Base-by-base conservation (phyloP, 2,113 vertebrate genomes). In the Dendropsophus ebraccatus region DNA sequence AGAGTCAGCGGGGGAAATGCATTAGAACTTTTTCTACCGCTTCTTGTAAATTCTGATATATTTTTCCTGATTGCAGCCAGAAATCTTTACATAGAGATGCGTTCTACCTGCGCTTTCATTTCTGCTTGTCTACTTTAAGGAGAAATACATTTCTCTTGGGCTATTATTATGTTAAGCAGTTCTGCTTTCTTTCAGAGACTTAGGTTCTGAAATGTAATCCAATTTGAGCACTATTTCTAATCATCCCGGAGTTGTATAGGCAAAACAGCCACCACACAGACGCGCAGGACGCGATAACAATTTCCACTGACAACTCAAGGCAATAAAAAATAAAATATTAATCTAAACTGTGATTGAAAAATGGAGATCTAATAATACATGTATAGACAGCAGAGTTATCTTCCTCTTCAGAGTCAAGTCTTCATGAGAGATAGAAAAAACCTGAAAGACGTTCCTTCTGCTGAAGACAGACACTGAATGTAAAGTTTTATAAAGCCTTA, bases 101-200 rank as follows among this genome's bases (percentile, higher is more conserved):
- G 11, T n/a, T 17, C 28, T 78, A 78, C 50, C 75, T 54, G 14
- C 37, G 5, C 56, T 80, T 17, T 80, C 56, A 28, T 65, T 77
- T 65, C 56, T 81, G n/a, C 6, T 62, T 58, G 30, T 37, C 21
- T 79, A n/a, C 78, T 37, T 16, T 62, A 41, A 47, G 78, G 41
- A 41, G 56, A 81, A 81, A 81, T 47, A 28, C n/a, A 58, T 65
- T 81, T 47, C 58, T 81, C 37, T 28, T 37, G 56, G 74, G 25
- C 23, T 81, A 81, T 81, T 81, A 81, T 81, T 81, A 81, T 81
- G 78, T 45, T 81, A 81, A 81, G 35, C 23, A 62, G 37, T 62
- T 81, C 56, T 45, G 50, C 50, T 79, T 79, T 54, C 28, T 56
- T 52, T 35, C 78, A 8, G 4, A 65, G 14, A 3, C 37, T 45